Conservation (phyloP, 2,113 vertebrate genomes). For the Bungarus multicinctus region DNA sequence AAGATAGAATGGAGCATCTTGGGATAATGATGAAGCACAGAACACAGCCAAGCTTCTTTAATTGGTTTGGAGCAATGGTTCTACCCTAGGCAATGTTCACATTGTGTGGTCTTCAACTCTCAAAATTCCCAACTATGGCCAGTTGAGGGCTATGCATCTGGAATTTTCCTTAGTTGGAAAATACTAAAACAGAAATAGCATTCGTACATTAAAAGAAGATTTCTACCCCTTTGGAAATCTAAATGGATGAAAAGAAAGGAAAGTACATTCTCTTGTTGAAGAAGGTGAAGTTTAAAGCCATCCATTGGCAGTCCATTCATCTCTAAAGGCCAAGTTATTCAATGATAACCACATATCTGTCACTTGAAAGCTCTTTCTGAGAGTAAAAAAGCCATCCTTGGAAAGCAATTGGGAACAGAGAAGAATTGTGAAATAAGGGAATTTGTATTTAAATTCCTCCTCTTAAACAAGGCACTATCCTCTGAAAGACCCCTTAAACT, state of each 20-base stretch:
- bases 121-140: neutral
- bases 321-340: neutral
- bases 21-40: neutral
- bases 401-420: neutral
- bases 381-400: neutral
- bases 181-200: neutral
- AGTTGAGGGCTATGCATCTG: neutral
- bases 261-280: neutral
- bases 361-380: neutral
- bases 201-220: neutral
- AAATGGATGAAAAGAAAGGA: neutral
- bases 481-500: neutral
- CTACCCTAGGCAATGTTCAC: neutral
- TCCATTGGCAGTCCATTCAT: neutral
- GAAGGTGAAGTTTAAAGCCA: neutral
- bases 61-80: neutral
- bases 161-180: neutral
- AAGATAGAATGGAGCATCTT: accelerated
- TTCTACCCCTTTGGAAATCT: neutral
- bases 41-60: neutral
- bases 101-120: neutral
- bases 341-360: neutral
- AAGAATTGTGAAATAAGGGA: neutral
- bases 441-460: neutral
- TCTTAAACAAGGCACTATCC: neutral